Evolutionary conservation across 2,113 vertebrate species (phyloP).

Genomic region (Paramormyrops kingsleyae): DNA sequence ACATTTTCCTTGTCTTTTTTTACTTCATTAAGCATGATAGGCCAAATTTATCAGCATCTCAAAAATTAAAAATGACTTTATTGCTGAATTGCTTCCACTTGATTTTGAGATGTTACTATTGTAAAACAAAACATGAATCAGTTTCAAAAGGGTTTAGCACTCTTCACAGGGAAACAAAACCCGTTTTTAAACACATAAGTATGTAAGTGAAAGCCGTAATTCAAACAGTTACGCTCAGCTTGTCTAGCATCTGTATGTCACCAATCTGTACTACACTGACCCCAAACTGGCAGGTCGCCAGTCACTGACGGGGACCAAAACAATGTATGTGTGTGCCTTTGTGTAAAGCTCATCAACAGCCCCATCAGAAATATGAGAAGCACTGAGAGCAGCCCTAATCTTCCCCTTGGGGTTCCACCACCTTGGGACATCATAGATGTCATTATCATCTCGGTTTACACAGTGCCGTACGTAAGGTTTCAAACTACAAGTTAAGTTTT

Average conservation of each 20-base stretch:
- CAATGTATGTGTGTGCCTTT: background rate
- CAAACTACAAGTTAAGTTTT: background rate
- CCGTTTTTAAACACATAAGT: background rate
- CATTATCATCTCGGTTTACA: background rate
- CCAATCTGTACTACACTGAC: background rate
- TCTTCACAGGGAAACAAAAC: background rate
- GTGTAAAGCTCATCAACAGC: background rate
- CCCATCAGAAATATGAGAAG: background rate
- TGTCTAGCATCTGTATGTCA: background rate
- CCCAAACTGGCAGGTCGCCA: background rate
- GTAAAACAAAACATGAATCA: background rate
- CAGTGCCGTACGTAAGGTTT: background rate
- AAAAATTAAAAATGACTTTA: background rate
- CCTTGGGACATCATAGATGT: background rate
- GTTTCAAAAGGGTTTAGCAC: background rate
- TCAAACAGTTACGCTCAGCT: background rate
- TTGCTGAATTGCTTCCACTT: background rate
- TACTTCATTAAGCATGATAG: background rate
- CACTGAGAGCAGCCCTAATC: background rate
- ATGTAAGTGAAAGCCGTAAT: background rate
- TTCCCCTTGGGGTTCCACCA: background rate
- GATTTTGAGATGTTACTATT: background rate
- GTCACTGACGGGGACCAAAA: background rate
- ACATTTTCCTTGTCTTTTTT: background rate
- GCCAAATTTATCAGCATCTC: background rate